phyloP scores from a whole-genome alignment of 1,140 invertebrate species.

The Gonioctena quinquepunctata region DNA sequence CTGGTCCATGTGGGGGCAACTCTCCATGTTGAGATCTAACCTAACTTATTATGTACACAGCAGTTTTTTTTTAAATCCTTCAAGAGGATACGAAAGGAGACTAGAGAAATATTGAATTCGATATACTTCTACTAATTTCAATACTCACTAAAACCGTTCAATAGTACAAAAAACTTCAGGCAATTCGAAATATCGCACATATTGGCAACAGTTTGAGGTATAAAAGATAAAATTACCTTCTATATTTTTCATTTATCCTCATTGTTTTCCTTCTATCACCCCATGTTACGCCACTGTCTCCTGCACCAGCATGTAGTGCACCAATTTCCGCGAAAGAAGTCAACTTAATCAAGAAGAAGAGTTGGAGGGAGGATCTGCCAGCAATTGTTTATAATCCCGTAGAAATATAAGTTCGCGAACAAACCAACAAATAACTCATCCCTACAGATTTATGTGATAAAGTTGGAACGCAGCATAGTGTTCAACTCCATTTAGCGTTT shows the following conservation, averaged over 20 bases:
- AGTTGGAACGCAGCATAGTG: slow-evolving; percentile 7
- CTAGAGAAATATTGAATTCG: no score
- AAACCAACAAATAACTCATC: slow-evolving; percentile 15
- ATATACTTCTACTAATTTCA: no score
- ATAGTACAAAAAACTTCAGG: no score
- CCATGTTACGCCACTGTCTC: not conserved
- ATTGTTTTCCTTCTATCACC: not conserved
- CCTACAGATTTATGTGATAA: slow-evolving; percentile 5
- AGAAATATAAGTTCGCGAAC: slow-evolving; percentile 9
- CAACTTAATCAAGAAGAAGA: slow-evolving; percentile 12
- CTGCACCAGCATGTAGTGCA: not conserved
- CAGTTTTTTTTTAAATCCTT: no score
- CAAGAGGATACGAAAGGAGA: no score
- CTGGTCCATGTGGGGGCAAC: no score
- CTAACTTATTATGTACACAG: no score
- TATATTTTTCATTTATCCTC: not conserved
- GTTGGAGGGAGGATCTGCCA: not conserved
- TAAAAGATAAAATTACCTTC: no score
- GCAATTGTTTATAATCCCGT: slow-evolving; percentile 14
- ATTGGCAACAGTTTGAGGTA: no score
- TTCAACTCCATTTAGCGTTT: not conserved
- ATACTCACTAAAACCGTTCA: no score
- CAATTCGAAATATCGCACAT: no score
- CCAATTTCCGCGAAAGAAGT: slow-evolving; percentile 6
- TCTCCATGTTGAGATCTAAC: no score